Conservation (phyloP, 2,113 vertebrate genomes). For the Bubo blakistoni region DNA sequence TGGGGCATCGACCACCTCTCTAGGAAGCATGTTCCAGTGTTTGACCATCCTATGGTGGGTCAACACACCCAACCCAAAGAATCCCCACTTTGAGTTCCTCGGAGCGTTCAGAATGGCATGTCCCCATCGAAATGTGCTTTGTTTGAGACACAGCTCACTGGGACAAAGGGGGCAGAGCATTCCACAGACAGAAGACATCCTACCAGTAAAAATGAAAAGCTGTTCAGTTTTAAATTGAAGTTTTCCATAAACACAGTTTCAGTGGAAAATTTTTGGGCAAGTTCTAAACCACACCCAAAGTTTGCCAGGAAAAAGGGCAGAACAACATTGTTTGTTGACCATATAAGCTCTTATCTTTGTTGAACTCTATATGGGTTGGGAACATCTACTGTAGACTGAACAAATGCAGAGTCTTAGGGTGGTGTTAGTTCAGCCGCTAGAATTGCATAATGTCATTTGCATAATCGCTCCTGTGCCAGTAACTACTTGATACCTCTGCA, state of each 20-base stretch:
- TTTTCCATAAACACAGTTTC: not conserved
- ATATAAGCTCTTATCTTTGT: not conserved
- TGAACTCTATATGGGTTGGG: not conserved
- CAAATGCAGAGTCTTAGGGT: not conserved
- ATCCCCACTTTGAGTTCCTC: not conserved
- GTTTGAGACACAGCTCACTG: not conserved
- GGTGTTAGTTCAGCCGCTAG: not conserved
- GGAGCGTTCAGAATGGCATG: not conserved
- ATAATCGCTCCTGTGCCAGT: not conserved
- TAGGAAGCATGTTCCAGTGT: not conserved
- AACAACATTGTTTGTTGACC: not conserved
- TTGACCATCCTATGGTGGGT: not conserved
- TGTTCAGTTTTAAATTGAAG: not conserved
- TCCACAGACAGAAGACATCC: not conserved
- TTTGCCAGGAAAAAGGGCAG: not conserved
- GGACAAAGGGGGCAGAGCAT: not conserved
- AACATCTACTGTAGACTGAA: not conserved
- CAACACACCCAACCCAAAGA: not conserved
- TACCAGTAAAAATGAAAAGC: not conserved
- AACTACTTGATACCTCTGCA: not conserved
- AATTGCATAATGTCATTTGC: not conserved
- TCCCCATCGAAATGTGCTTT: not conserved
- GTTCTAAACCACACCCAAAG: not conserved
- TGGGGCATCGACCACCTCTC: not conserved
- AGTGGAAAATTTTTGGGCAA: not conserved